Base-by-base conservation (phyloP, 2,113 vertebrate species). In the Dermatemys mawii region DNA sequence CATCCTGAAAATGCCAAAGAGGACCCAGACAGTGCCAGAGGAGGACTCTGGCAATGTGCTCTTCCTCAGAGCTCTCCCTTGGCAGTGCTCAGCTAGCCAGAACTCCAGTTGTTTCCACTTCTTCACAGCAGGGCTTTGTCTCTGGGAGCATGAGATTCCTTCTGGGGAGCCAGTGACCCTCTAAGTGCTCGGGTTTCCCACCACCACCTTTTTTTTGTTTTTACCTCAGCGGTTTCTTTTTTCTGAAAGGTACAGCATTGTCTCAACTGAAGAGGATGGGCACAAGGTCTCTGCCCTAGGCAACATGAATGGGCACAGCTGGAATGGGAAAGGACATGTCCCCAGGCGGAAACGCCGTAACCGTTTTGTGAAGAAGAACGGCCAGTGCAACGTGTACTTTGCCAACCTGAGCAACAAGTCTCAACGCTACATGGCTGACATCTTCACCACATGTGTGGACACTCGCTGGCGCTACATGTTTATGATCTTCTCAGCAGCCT, bases 401-500 rank as follows among this genome's bases (percentile, higher is more conserved):
- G 98, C 98, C 96, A 99, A 99, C 98, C 98, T 99, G 97, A 99
- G 99, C 90, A 99, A 99, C 96, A 99, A 99, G 94, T 98, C 99
- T 1, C 99, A 99, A 93, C 99, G 99, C 88, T 99, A 99, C 97
- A 98, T 99, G 88, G 99, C 99, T 0, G 99, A 99, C 94, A 99
- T 99, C 97, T 99, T 99, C 97, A 99, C 99, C 85, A 99, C 99
- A 11, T 99, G 99, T 1, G 99, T 99, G 97, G 99, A 99, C 98
- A 99, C 98, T 0, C 99, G 98, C 96, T 99, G 99, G 99, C 98
- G 99, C 88, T 99, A 99, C 97, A 99, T 99, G 98, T 97, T 99
- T 51, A 98, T 99, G 92, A 98, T 99, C 94, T 99, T 99, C 95
- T 99, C 99, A 0, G 97, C 98, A 1, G 98, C 99, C 89, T 99